phyloP scores from a whole-genome alignment of 2,797 vertebrate genomes.

The Ateles fusciceps region DNA sequence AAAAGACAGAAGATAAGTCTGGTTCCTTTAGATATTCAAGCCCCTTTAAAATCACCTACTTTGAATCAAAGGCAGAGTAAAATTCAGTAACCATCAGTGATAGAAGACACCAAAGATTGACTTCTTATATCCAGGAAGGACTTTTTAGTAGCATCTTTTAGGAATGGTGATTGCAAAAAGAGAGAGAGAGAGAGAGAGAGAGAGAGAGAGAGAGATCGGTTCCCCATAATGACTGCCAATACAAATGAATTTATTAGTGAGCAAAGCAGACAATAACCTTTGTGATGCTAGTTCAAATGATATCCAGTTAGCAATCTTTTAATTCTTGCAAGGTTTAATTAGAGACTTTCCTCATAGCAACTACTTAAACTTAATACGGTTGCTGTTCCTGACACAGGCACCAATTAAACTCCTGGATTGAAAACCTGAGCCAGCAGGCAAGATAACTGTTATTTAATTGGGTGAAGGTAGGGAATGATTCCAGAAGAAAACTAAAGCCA shows the following conservation, averaged over 20 bases:
- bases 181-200: not conserved
- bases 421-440: not conserved
- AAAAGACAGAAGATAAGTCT: not conserved
- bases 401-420: not conserved
- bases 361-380: not conserved
- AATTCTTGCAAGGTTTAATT: not conserved
- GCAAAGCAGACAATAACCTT: not conserved
- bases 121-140: not conserved
- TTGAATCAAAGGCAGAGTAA: not conserved
- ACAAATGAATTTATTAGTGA: not conserved
- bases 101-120: not conserved
- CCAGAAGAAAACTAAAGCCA: not conserved
- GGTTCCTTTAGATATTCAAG: not conserved
- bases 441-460: not conserved
- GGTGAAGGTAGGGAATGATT: not conserved
- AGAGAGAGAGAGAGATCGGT: not conserved
- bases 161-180: not conserved
- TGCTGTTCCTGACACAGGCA: not conserved
- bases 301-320: not conserved
- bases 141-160: not conserved
- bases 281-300: not conserved
- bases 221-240: not conserved
- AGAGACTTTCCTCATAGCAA: not conserved
- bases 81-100: not conserved
- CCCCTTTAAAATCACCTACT: not conserved